Evolutionary conservation across 1,140 invertebrate species (phyloP), one percentile per base, ranked within the genome.

Genomic region (Atta cephalotes): DNA sequence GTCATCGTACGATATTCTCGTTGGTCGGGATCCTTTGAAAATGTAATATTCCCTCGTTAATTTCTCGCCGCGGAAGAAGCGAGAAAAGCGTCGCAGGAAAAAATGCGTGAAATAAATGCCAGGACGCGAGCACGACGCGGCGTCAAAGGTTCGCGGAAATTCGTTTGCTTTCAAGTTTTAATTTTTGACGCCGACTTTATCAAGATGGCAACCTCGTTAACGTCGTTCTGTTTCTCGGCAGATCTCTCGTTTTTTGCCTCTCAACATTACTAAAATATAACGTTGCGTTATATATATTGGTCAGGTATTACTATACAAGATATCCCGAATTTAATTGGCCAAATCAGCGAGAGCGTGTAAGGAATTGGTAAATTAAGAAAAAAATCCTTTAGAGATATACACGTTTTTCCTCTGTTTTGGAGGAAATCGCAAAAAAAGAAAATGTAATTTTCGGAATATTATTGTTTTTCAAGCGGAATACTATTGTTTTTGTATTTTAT

Each of bases 21-120:
- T 76, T 45, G 58, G 60, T 45, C 31, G 39, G 51, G 79, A 85
- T 87, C 87, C 88, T 90, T 90, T 89, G 89, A 89, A 90, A 90
- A 87, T 80, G 86, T 87, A 89, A 85, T 88, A 84, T 77, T 90
- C 72, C 81, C 85, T 90, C 85, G 89, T 88, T 88, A 81, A 88
- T 74, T 87, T 87, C 81, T 58, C 68, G 70, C 78, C 60, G 88
- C 72, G 86, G 68, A 87, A 68, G 66, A 87, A 87, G 70, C 79
- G 88, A 87, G 79, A 72, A 87, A 86, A 80, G 76, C 85, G 77
- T 86, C 85, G 76, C 80, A 82, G 79, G 88, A 87, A 89, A 87
- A 89, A 89, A 80, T 87, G 86, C 80, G 76, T 87, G 85, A 86
- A 86, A 85, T 78, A 85, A 85, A 86, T 70, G 85, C 78, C 76